Percentiles rank a stretch among this genome's conserved stretches.
Evolutionary conservation across 37 sponge, comb jelly and placozoan species (phyloP).

Genomic region (Cliona cf. orientalis): DNA sequence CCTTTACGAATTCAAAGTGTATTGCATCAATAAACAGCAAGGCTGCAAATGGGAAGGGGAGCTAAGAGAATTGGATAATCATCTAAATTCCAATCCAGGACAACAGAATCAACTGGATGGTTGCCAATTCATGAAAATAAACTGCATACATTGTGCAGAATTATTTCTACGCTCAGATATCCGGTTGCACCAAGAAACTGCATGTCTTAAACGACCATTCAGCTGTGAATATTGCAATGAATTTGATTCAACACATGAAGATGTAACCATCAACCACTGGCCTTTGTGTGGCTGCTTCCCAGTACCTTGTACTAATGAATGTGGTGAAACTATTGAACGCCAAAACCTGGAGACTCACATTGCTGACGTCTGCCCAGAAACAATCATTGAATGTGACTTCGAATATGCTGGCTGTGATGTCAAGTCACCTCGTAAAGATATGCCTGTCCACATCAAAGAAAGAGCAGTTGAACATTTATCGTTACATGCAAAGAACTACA

Average conservation of each 20-base stretch:
- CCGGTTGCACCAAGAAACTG: not conserved
- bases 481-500: too few relatives aligned
- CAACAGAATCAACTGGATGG: too few relatives aligned
- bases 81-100: not conserved
- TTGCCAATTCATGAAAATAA: too few relatives aligned
- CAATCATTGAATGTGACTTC: slow-evolving; percentile 34
- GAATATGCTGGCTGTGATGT: not conserved
- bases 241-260: not conserved
- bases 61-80: not conserved
- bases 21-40: too few relatives aligned
- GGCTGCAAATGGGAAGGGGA: not conserved
- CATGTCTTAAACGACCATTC: slow-evolving; percentile 12
- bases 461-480: too few relatives aligned
- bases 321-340: slow-evolving; percentile 12
- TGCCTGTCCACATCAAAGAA: slow-evolving; percentile 21
- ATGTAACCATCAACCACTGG: not conserved
- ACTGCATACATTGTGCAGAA: too few relatives aligned
- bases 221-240: not conserved
- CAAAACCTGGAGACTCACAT: slow-evolving; percentile 8
- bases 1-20: too few relatives aligned
- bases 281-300: slow-evolving; percentile 17
- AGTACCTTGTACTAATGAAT: slow-evolving; percentile 40
- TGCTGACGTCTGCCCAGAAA: slow-evolving; percentile 18
- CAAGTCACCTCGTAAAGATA: slow-evolving; percentile 11
- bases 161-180: too few relatives aligned